Conservation (phyloP, 2,797 vertebrate species). For the Etheostoma nigrum region DNA sequence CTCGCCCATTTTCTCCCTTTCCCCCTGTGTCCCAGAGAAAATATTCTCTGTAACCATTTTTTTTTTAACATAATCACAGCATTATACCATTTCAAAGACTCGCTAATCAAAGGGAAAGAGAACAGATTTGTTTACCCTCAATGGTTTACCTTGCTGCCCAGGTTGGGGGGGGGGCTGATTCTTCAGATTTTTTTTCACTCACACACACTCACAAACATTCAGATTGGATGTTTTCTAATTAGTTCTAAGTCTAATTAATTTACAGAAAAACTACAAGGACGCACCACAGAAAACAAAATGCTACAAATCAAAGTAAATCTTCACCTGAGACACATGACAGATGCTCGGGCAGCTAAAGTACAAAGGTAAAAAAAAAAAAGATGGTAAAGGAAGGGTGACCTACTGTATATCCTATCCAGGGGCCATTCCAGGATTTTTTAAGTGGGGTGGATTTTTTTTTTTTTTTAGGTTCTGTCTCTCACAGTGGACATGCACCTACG, state of each 20-base stretch:
- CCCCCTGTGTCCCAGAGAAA: constrained; percentile 76
- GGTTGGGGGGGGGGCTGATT: constrained; percentile 24
- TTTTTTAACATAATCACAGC: constrained; percentile 73
- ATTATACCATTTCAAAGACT: constrained; percentile 78
- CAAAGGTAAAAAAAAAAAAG: background rate
- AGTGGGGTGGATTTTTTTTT: too few species aligned
- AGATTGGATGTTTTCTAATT: constrained; percentile 8
- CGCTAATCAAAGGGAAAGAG: constrained; percentile 77
- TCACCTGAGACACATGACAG: constrained; percentile 19
- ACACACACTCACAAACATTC: background rate
- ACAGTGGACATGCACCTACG: too few species aligned
- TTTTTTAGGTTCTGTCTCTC: too few species aligned
- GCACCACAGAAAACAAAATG: too few species aligned
- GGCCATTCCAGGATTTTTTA: too few species aligned
- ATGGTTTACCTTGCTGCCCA: constrained; percentile 72
- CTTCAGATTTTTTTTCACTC: background rate
- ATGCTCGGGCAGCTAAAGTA: background rate
- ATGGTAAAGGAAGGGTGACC: too few species aligned
- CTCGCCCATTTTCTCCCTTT: constrained; percentile 70
- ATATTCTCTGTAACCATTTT: constrained; percentile 76
- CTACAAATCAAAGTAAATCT: background rate
- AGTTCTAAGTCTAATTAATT: too few species aligned
- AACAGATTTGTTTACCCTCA: constrained; percentile 76
- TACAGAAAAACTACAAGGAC: too few species aligned
- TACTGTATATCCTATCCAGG: too few species aligned